Percentiles rank a stretch among this genome's conserved stretches.
phyloP scores from a whole-genome alignment of 2,113 vertebrate genomes.

The Phasianus colchicus region DNA sequence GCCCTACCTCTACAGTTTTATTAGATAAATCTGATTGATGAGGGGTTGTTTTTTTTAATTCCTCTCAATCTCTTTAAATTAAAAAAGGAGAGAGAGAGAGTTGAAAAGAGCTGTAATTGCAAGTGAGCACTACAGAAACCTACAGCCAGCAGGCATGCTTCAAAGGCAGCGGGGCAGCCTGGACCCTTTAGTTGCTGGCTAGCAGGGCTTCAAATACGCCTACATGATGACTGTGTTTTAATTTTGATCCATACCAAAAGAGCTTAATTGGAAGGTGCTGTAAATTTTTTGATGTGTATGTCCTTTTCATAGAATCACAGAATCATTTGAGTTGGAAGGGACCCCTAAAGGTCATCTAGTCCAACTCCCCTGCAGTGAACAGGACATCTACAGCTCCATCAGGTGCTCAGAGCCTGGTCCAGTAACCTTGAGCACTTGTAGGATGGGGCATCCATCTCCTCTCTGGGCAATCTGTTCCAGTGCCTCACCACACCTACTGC shows the following conservation, averaged over 20 bases:
- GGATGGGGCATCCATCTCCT: too few relatives aligned
- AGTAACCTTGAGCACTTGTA: too few relatives aligned
- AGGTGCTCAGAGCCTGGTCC: too few relatives aligned
- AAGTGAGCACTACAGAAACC: neutral
- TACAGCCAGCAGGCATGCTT: constrained; percentile 53
- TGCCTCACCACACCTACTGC: too few relatives aligned
- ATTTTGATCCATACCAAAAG: neutral
- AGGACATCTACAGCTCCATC: too few relatives aligned
- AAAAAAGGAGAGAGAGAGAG: neutral
- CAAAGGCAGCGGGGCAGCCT: constrained; percentile 21
- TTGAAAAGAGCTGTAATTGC: constrained; percentile 62
- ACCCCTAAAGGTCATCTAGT: too few relatives aligned
- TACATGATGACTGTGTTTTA: neutral
- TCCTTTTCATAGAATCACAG: neutral
- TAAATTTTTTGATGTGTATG: accelerated
- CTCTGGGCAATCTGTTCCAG: too few relatives aligned
- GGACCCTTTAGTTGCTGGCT: neutral
- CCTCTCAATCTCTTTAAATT: constrained; percentile 61
- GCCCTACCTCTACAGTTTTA: constrained; percentile 55
- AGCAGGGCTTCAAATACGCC: neutral
- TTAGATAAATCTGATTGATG: constrained; percentile 67
- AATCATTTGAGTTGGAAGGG: too few relatives aligned
- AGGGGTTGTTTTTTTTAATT: constrained; percentile 33
- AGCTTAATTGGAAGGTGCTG: neutral
- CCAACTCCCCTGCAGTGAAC: too few relatives aligned